Conservation (phyloP, 2,888 invertebrate species). For the Neoscelio sp. region DNA sequence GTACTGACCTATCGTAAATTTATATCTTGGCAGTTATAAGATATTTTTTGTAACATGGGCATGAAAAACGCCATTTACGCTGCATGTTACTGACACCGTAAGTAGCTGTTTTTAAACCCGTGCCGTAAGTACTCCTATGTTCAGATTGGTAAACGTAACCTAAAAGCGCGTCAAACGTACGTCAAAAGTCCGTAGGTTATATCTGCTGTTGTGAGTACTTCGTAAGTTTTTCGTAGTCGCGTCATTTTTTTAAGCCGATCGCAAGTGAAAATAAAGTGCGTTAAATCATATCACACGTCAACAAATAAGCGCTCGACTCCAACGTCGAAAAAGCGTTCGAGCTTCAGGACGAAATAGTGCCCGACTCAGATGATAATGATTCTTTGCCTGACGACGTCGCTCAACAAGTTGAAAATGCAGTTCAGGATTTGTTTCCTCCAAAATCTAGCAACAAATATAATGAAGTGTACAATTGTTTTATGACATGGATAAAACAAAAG, state of each 20-base stretch:
- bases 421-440: neutral
- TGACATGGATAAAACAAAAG: neutral
- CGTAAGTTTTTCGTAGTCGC: too few relatives aligned
- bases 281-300: too few relatives aligned
- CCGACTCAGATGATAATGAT: neutral
- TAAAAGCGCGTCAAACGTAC: neutral
- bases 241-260: neutral
- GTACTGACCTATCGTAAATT: too few relatives aligned
- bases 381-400: neutral
- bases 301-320: too few relatives aligned
- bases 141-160: neutral
- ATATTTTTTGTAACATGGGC: conserved; percentile 18
- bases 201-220: too few relatives aligned
- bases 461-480: conserved; percentile 3
- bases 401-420: neutral
- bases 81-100: conserved; percentile 14
- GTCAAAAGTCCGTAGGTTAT: too few relatives aligned
- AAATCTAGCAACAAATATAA: neutral
- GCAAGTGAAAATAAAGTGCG: too few relatives aligned
- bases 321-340: neutral
- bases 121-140: neutral
- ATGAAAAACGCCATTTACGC: conserved; percentile 24
- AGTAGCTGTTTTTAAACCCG: conserved; percentile 16
- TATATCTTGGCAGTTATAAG: too few relatives aligned
- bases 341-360: neutral